Evolutionary conservation across 2,797 vertebrate species (phyloP).

Genomic region (Lithobates sylvaticus): DNA sequence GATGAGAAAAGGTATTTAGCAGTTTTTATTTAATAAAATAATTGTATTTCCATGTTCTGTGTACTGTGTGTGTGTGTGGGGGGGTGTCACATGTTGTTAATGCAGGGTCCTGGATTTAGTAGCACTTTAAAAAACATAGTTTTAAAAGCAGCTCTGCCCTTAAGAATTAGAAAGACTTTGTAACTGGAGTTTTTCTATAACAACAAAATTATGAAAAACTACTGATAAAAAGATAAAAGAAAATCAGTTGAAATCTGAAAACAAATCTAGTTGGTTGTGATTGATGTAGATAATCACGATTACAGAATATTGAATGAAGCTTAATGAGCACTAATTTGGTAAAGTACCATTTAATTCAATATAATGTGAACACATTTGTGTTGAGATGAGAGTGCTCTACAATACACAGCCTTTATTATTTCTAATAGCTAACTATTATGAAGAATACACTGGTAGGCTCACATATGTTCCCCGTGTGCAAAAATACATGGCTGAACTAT

Average conservation of each 20-base stretch:
- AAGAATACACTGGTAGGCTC: background rate
- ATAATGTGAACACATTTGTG: background rate
- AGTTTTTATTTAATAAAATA: too few species aligned
- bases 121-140: too few species aligned
- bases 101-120: too few species aligned
- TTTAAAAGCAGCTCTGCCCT: too few species aligned
- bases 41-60: too few species aligned
- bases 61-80: too few species aligned
- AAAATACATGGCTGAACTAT: background rate
- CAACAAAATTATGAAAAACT: background rate
- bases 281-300: constrained; percentile 4
- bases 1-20: too few species aligned
- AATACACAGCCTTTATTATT: background rate
- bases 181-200: background rate
- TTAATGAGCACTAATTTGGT: constrained; percentile 36
- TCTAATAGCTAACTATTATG: background rate
- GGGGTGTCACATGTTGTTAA: too few species aligned
- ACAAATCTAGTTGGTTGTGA: background rate
- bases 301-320: constrained; percentile 22
- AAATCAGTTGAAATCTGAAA: background rate
- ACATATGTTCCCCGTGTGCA: background rate
- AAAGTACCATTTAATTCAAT: constrained; percentile 15
- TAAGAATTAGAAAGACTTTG: too few species aligned
- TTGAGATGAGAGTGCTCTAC: background rate
- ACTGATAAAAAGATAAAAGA: background rate